A percentile compares a stretch with the other conserved stretches of the same genome.
Conservation (phyloP, 2,888 invertebrate species). For the Dicranocentrus wangi region DNA sequence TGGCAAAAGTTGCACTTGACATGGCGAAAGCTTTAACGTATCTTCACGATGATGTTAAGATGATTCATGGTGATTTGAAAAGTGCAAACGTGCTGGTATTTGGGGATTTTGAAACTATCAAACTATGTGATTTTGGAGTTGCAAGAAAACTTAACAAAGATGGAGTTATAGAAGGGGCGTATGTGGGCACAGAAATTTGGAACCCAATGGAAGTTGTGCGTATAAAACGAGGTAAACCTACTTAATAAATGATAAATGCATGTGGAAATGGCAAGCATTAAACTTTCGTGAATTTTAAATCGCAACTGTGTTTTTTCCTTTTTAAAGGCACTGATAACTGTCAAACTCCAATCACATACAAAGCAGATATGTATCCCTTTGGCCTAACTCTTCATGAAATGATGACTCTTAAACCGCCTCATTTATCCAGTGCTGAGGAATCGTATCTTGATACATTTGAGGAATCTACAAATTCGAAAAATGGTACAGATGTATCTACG, state of each 20-base stretch:
- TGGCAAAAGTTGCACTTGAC: conserved; percentile 80
- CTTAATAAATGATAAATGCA: no score
- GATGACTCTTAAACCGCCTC: conserved; percentile 83
- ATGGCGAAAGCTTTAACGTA: conserved; percentile 84
- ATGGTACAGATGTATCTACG: neutral
- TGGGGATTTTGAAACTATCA: conserved; percentile 83
- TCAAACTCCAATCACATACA: no score
- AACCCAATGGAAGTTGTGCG: conserved; percentile 84
- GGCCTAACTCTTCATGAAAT: conserved; percentile 89
- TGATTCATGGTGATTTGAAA: conserved; percentile 88
- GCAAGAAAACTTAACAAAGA: conserved; percentile 82
- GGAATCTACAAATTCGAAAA: neutral
- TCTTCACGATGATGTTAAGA: conserved; percentile 82
- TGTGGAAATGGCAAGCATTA: no score
- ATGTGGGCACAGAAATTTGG: conserved; percentile 87
- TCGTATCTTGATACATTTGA: conserved; percentile 18
- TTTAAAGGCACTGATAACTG: no score
- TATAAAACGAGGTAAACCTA: conserved; percentile 55
- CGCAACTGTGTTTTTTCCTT: no score
- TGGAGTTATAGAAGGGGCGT: conserved; percentile 80
- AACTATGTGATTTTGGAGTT: conserved; percentile 91
- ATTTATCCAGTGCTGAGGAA: conserved; percentile 75
- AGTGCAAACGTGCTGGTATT: conserved; percentile 85
- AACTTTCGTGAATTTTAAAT: no score
- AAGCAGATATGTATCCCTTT: no score